Evolutionary conservation across 2,113 vertebrate genomes (phyloP), one percentile per base, ranked within the genome.

Genomic region (Astatotilapia flaviijosephi): DNA sequence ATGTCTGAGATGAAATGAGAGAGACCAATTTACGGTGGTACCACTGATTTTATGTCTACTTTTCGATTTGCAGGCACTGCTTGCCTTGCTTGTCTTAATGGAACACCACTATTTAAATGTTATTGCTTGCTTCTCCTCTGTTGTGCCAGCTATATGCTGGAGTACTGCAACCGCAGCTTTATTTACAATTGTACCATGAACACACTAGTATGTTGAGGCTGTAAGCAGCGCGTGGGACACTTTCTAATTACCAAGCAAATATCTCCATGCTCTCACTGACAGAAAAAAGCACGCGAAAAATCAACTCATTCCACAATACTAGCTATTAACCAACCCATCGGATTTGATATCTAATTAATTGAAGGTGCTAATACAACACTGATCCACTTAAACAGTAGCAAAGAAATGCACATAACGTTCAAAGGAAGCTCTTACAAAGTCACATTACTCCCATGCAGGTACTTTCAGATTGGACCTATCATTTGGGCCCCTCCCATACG

Each of bases 1-100:
- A 65, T 35, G 17, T 65, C 60, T 65, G 17, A 37, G 28, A 33
- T 60, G 15, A 60, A 60, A 60, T 60, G 56, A 33, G 56, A 9
- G 28, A 60, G 0, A 60, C 15, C 8, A 33, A 60, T 33, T 0
- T 19, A 1, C 1, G 2, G 28, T 11, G 56, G 15, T 33, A 33
- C 26, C 8, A 33, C 14, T 60, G 28, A 60, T 60, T 60, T 60
- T 58, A 58, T 58, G 28, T 60, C 14, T 60, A 4, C 10, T 60
- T 60, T 60, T 60, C 31, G 3, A 60, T 33, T 1, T 60, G 28
- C 56, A 17, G 28, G 56, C 56, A 17, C 5, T 31, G 8, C 56
- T 10, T 17, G 2, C 26, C 56, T 9, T 60, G 26, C 26, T 58
- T 1, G 26, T 60, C 56, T 17, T 31, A 60, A 31, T 17, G 14